Base-by-base conservation (phyloP, 1,140 invertebrate genomes). In the Trichonephila clavipes region DNA sequence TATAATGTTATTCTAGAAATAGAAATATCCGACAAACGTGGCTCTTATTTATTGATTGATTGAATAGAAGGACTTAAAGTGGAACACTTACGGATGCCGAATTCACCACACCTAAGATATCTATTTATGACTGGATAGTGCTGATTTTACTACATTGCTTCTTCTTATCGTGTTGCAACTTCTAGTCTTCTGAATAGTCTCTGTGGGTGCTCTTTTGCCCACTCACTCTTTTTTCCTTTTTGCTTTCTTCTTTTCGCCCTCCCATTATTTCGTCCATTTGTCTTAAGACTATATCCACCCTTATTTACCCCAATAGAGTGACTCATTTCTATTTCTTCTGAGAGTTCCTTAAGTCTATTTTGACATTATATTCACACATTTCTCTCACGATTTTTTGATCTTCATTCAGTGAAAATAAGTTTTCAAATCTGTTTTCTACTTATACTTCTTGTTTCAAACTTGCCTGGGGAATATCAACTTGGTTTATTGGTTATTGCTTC, bases 231-330 rank as follows among this genome's bases (percentile, higher is more conserved):
- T 77, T 40, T 40, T 40, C 18, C 72, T 77, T 40, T 12, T 69
- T 51, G 7, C 7, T 12, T 51, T 51, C 34, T 12, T 77, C 18
- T 12, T 77, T 34, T 28, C 72, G 4, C 28, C 24, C 16, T 77
- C 12, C 72, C 72, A 77, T 77, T 77, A 77, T 34, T 77, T 77
- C 72, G 28, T 77, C 72, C 72, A 77, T 77, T 77, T 77, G 72
- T 77, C 72, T 77, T 77, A 77, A 77, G 72, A 16, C 72, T 77
- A 28, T 16, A 34, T 34, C 28, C 34, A 16, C 72, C 72, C 72
- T 77, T 77, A 77, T 77, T 77, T 77, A 40, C 72, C 18, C 28
- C 72, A 77, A 77, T 28, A 77, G 72, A 40, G 72, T 40, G 72
- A 77, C 34, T 69, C 66, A 69, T 24, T 77, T 77, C 28, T 77